Percentiles rank a stretch among this genome's conserved stretches.
Evolutionary conservation across 2,888 invertebrate species (phyloP).

Genomic region (Argyra leucocephala): DNA sequence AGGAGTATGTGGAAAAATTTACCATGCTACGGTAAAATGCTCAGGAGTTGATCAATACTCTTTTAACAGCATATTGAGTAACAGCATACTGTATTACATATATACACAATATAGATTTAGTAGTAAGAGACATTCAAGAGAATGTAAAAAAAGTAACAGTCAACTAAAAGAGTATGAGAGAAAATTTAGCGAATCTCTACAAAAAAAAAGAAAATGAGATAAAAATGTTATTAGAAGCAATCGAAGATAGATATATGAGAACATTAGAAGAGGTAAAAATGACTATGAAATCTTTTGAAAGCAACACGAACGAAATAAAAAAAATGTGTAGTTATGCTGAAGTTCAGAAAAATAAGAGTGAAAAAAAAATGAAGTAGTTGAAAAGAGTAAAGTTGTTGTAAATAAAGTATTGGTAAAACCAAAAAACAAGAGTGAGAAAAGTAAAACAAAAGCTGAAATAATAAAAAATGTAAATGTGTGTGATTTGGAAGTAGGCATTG

Average conservation of each 20-base stretch:
- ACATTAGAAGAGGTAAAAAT: too few relatives aligned
- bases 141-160: background rate
- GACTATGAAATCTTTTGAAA: too few relatives aligned
- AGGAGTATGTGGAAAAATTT: conserved; percentile 10
- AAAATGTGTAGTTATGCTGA: too few relatives aligned
- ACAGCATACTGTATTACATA: conserved; percentile 7
- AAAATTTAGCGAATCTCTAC: background rate
- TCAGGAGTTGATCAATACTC: conserved; percentile 2
- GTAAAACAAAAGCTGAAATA: conserved; percentile 4
- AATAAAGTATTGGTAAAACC: background rate
- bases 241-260: too few relatives aligned
- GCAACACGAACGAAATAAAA: too few relatives aligned
- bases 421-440: background rate
- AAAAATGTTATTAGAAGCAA: too few relatives aligned
- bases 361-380: too few relatives aligned
- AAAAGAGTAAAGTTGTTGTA: too few relatives aligned
- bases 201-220: too few relatives aligned
- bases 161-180: conserved; percentile 8
- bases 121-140: conserved; percentile 7
- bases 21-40: conserved; percentile 12
- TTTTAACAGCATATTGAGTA: background rate
- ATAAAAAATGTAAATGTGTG: background rate
- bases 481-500: background rate
- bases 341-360: too few relatives aligned
- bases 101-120: conserved; percentile 13